phyloP scores from a whole-genome alignment of 2,797 vertebrate genomes.

The Tokudaia tokunoshimensis region DNA sequence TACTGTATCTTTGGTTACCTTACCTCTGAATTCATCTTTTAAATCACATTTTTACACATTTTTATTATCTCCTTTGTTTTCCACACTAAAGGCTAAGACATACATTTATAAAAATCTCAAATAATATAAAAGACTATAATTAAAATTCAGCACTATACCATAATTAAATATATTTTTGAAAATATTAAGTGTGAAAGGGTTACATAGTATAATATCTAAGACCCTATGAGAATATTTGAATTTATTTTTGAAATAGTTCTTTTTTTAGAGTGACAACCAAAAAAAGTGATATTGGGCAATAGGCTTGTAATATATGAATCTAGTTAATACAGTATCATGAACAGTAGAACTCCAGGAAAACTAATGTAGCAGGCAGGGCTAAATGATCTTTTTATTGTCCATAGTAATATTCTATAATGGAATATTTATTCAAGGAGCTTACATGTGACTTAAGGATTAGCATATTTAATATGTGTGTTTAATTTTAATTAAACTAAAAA shows the following conservation, averaged over 20 bases:
- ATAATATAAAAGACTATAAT: neutral
- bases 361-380: neutral
- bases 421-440: neutral
- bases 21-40: neutral
- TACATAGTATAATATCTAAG: neutral
- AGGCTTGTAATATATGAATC: neutral
- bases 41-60: neutral
- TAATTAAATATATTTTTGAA: neutral
- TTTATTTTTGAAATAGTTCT: neutral
- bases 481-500: neutral
- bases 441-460: neutral
- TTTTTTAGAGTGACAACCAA: neutral
- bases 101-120: neutral
- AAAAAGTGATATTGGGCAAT: neutral
- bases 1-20: neutral
- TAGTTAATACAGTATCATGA: neutral
- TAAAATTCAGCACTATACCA: neutral
- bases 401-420: neutral
- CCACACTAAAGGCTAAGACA: neutral
- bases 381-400: neutral
- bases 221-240: neutral
- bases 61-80: neutral
- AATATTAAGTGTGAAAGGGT: neutral
- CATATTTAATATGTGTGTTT: neutral
- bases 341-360: constrained; percentile 3